Evolutionary conservation across 2,797 vertebrate genomes (phyloP).

Genomic region (Peromyscus eremicus): DNA sequence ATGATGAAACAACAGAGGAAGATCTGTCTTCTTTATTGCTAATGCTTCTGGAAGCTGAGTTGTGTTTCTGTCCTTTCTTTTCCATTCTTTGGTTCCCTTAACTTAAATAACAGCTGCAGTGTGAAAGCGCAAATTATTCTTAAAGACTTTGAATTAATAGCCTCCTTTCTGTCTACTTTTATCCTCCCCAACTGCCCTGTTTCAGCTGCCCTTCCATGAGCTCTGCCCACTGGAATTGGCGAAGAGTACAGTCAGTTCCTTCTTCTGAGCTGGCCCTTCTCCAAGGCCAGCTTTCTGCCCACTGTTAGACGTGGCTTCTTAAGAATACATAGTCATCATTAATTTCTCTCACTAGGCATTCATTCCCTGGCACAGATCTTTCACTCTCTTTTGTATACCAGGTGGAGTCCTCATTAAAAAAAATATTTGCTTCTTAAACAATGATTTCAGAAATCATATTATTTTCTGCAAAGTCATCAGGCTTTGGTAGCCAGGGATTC

Average conservation of each 20-base stretch:
- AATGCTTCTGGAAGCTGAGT: conserved; percentile 48
- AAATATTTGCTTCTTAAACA: conserved; percentile 65
- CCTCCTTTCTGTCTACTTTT: conserved; percentile 72
- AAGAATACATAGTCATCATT: conserved; percentile 49
- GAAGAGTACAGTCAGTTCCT: conserved; percentile 72
- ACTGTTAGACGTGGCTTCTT: conserved; percentile 60
- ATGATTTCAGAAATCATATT: conserved; percentile 60
- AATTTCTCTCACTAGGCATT: conserved; percentile 63
- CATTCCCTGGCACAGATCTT: conserved; percentile 65
- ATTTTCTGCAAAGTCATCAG: conserved; percentile 58
- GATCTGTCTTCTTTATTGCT: conserved; percentile 53
- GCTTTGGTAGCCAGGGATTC: background rate
- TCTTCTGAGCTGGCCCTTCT: conserved; percentile 59
- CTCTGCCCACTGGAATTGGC: conserved; percentile 64
- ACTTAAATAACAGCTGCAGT: conserved; percentile 74
- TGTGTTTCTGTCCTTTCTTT: conserved; percentile 47
- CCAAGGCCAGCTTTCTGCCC: conserved; percentile 26
- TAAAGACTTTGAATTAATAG: conserved; percentile 74
- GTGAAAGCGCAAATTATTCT: conserved; percentile 72
- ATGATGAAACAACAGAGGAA: conserved; percentile 53
- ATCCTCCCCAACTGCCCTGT: conserved; percentile 47
- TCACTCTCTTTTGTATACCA: conserved; percentile 55
- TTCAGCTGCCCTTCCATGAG: conserved; percentile 64
- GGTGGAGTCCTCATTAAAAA: conserved; percentile 62
- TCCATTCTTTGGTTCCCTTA: conserved; percentile 21